Evolutionary conservation across 2,888 invertebrate species (phyloP).

Genomic region (Pterostichus madidus): DNA sequence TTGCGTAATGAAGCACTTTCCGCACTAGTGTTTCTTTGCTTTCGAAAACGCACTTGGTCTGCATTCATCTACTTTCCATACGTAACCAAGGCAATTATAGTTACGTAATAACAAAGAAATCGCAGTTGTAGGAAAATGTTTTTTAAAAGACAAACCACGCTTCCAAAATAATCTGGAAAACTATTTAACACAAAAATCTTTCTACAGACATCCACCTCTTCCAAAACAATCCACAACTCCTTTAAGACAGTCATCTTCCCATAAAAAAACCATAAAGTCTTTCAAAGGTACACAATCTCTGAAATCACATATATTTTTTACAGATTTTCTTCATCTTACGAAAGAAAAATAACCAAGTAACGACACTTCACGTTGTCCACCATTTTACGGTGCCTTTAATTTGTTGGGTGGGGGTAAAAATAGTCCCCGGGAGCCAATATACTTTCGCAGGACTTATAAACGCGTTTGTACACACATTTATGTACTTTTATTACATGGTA

Average conservation of each 20-base stretch:
- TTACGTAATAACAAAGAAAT: no score
- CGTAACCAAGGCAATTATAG: no score
- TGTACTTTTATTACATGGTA: conserved; percentile 90
- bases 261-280: no score
- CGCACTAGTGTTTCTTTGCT: no score
- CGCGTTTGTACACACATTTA: conserved; percentile 88
- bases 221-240: no score
- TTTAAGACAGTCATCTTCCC: no score
- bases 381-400: conserved; percentile 97
- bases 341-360: conserved; percentile 17
- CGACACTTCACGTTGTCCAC: conserved; percentile 89
- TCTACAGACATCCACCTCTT: neutral
- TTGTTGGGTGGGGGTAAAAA: conserved; percentile 96
- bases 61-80: no score
- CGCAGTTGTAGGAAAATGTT: no score
- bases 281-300: neutral
- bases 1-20: no score
- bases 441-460: conserved; percentile 86
- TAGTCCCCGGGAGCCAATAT: conserved; percentile 86
- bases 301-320: neutral
- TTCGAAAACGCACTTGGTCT: no score
- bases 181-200: neutral
- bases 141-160: no score
- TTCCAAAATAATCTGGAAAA: neutral
- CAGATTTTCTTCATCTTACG: conserved; percentile 23